Base-by-base conservation (phyloP, 2,797 vertebrate genomes). In the Accipiter badius region DNA sequence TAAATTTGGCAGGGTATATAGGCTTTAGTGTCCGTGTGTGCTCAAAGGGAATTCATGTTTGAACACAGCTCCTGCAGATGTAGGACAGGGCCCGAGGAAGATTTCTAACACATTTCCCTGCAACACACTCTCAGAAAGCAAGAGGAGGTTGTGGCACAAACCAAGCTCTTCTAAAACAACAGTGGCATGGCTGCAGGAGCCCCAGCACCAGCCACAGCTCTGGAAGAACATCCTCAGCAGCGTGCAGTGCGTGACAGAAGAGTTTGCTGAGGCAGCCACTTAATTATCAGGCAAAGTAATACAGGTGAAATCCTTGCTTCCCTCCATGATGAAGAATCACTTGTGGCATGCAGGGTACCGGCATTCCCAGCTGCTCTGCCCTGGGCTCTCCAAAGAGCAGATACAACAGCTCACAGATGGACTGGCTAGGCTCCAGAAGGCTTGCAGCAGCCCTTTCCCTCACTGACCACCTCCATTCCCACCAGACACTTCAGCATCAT, bases 361-460 rank as follows among this genome's bases (percentile, higher is more conserved):
- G 26, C 62, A 62, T 54, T 85, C 57, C 40, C 57, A 47, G 42
- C 17, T 67, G 25, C 28, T 42, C 42, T 84, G 42, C n/a, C 15
- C 24, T 52, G 82, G 50, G 29, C 22, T 63, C 35, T 44, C 46
- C 42, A 33, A 73, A 73, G 26, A 84, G 37, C 52, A 71, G 39
- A 33, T 44, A 26, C 13, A 40, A 5, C 24, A 44, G 35, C 46
- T 24, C 46, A 70, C 0, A 1, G 62, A 33, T 8, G 47, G 86
- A 4, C 16, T 2, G 1, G 21, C 5, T 19, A 8, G 37, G 46
- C 26, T 37, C 24, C 0, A 0, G 24, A 26, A 46, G 24, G 8
- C 5, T 92, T 73, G 42, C 24, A 67, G 44, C 29, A 83, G 13
- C 20, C 7, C 52, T 42, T 84, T 73, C 28, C 31, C 49, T 83